phyloP scores from a whole-genome alignment of 2,113 vertebrate species.

The Spermophilus dauricus region DNA sequence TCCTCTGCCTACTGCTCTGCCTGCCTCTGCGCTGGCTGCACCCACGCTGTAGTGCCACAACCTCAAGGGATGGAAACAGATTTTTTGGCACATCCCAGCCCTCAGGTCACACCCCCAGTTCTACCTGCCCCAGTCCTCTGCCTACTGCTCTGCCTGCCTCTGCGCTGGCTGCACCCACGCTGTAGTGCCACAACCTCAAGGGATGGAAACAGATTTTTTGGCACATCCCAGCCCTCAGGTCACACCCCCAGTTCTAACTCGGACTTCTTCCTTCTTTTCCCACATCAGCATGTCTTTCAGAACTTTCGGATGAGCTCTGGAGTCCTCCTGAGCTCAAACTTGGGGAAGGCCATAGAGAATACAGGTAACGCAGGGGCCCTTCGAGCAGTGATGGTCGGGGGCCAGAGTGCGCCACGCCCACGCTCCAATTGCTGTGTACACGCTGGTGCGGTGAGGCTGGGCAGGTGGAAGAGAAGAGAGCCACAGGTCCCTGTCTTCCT shows the following conservation, averaged over 20 bases:
- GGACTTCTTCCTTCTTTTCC: conserved; percentile 27
- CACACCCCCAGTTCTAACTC: background rate
- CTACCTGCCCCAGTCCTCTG: background rate
- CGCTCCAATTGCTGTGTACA: no score
- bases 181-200: background rate
- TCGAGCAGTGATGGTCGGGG: fast-evolving
- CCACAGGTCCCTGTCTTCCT: background rate
- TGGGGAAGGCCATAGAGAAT: conserved; percentile 73
- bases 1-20: background rate
- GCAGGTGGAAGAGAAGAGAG: background rate
- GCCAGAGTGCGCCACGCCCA: background rate
- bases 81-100: background rate
- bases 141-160: background rate
- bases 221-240: background rate
- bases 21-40: background rate
- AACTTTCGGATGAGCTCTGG: conserved; percentile 83
- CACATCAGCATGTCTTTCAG: conserved; percentile 84
- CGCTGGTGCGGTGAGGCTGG: background rate
- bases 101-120: background rate
- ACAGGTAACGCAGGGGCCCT: conserved; percentile 78
- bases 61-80: background rate
- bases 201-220: background rate
- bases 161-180: background rate
- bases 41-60: background rate
- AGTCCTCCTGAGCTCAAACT: conserved; percentile 78